phyloP scores from a whole-genome alignment of 2,113 vertebrate genomes.

The Pica pica region DNA sequence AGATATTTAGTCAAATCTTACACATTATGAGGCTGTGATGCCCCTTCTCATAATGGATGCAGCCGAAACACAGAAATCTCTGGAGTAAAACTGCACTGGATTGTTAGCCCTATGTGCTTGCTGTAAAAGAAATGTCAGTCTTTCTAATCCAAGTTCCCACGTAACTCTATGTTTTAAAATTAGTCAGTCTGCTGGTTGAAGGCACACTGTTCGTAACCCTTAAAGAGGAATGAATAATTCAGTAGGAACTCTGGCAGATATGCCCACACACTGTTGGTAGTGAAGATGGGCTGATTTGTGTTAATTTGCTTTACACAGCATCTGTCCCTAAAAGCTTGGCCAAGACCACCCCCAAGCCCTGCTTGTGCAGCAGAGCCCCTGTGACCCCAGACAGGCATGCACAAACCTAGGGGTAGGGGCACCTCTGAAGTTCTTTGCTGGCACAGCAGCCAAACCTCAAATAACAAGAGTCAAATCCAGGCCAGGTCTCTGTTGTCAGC shows the following conservation, averaged over 20 bases:
- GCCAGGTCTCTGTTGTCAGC: neutral
- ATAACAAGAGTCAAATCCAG: neutral
- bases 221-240: neutral
- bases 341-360: neutral
- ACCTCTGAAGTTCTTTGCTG: neutral
- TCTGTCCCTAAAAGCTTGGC: neutral
- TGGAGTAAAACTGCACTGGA: neutral
- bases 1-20: neutral
- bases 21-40: neutral
- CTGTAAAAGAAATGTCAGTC: neutral
- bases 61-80: neutral
- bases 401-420: neutral
- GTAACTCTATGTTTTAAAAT: neutral
- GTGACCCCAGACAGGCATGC: neutral
- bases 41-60: neutral
- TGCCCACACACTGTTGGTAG: neutral
- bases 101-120: neutral
- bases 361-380: neutral
- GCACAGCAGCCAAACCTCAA: neutral
- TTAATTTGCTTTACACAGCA: neutral
- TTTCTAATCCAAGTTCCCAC: neutral
- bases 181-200: neutral
- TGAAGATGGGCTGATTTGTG: neutral
- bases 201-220: neutral
- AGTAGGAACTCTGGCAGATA: neutral